These are phyloP conservation scores for Drosophila vallismaia DNA, from an alignment of 2,888 invertebrate species.

Conservation along the genomic window DNA sequence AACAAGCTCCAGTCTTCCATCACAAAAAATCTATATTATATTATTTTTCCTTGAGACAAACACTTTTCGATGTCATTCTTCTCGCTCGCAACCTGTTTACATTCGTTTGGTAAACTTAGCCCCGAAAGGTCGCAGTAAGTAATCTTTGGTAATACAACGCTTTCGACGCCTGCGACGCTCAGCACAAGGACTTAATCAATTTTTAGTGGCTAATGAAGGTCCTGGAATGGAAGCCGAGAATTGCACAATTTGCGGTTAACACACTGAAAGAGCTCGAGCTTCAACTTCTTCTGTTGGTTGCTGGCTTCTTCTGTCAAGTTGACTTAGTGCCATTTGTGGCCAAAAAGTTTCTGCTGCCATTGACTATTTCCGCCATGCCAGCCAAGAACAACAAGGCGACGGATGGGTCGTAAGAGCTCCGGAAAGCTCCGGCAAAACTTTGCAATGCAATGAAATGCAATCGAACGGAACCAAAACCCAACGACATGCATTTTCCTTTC, in stretches of 20 bases:
- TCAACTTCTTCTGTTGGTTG: constrained; percentile 16
- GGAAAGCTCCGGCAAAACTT: constrained; percentile 38
- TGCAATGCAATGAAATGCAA: constrained; percentile 62
- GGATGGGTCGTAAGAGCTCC: constrained; percentile 35
- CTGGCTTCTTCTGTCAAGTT: constrained; percentile 47
- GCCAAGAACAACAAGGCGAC: constrained; percentile 42
- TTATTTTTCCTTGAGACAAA: not conserved
- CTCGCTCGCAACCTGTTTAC: constrained; percentile 73
- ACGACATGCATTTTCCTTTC: constrained; percentile 25
- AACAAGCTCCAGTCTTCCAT: constrained; percentile 71
- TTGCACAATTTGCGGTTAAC: constrained; percentile 31
- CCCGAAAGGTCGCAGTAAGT: constrained; percentile 37
- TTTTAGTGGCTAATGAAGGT: constrained; percentile 29
- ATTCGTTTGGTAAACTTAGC: constrained; percentile 68
- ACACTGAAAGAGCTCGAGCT: constrained; percentile 36
- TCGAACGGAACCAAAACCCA: constrained; percentile 63
- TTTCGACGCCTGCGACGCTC: constrained; percentile 1
- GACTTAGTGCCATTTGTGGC: constrained; percentile 52
- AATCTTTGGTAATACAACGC: constrained; percentile 31
- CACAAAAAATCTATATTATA: constrained; percentile 21
- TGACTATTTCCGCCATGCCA: constrained; percentile 40
- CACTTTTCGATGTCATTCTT: constrained; percentile 73
- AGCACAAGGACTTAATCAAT: constrained; percentile 29
- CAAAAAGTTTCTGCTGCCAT: constrained; percentile 52
- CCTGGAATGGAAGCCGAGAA: constrained; percentile 30